Conservation (phyloP, 1,140 invertebrate species). For the Arion vulgaris region DNA sequence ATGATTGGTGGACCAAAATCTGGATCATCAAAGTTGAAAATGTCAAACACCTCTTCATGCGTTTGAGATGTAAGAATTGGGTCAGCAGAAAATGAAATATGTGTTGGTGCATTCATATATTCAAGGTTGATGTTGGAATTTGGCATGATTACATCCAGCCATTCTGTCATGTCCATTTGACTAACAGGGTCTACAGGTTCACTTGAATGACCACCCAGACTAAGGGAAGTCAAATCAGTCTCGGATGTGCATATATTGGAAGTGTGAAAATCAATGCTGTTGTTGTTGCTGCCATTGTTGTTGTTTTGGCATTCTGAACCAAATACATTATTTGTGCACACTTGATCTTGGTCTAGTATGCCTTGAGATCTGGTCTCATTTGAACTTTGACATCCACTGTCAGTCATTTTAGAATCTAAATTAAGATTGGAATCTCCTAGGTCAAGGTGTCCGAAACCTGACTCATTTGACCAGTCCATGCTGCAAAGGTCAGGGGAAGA, state of each 20-base stretch:
- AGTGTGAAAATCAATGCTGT: constrained; percentile 31
- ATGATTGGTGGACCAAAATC: constrained; percentile 75
- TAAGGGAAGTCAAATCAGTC: constrained; percentile 53
- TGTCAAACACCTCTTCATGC: constrained; percentile 79
- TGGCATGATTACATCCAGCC: constrained; percentile 81
- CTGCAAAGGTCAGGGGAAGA: constrained; percentile 57
- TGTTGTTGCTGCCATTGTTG: neutral
- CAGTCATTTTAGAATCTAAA: constrained; percentile 3
- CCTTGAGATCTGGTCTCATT: no score
- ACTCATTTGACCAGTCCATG: constrained; percentile 68
- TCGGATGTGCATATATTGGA: constrained; percentile 53
- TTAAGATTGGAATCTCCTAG: constrained; percentile 50
- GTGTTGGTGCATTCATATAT: constrained; percentile 62
- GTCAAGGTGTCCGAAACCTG: constrained; percentile 55
- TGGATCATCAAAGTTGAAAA: constrained; percentile 78
- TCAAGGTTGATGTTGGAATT: constrained; percentile 67
- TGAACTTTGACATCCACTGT: neutral
- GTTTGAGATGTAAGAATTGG: constrained; percentile 77
- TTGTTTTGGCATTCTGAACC: constrained; percentile 27
- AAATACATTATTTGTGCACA: neutral
- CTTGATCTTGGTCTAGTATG: neutral
- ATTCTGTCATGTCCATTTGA: constrained; percentile 82
- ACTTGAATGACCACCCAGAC: constrained; percentile 52
- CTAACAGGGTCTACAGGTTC: constrained; percentile 69
- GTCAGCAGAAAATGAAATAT: constrained; percentile 74